Percentiles rank a stretch among this genome's conserved stretches.
These are phyloP conservation scores for Paraplagusia blochii DNA, from an alignment of 2,113 vertebrate genomes.

Conservation along the genomic window DNA sequence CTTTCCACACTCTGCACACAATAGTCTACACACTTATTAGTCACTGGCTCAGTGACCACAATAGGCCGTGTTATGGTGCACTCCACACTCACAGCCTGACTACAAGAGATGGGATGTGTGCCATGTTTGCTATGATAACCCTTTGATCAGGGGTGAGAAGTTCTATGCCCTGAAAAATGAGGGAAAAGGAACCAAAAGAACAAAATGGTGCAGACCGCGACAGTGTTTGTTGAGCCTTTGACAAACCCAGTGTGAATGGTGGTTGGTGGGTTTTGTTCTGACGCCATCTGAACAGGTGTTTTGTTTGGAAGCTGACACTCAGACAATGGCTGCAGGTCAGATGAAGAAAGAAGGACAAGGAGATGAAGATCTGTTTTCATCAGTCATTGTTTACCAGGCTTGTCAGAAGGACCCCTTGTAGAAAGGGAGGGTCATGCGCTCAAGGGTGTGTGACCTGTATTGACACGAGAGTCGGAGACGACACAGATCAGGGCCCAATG, in stretches of 20 bases:
- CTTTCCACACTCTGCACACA: slow-evolving; percentile 27
- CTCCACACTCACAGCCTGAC: slow-evolving; percentile 10
- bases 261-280: slow-evolving; percentile 65
- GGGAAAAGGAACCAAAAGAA: slow-evolving; percentile 5
- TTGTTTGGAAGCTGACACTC: slow-evolving; percentile 64
- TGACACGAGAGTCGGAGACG: slow-evolving; percentile 24
- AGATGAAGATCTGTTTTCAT: background rate
- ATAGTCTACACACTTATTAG: slow-evolving; percentile 76
- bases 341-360: slow-evolving; percentile 2
- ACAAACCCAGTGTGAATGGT: slow-evolving; percentile 62
- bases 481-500: background rate
- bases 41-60: slow-evolving; percentile 61
- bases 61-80: slow-evolving; percentile 62
- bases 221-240: slow-evolving; percentile 53
- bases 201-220: slow-evolving; percentile 12
- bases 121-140: slow-evolving; percentile 66
- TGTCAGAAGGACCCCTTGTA: slow-evolving; percentile 49
- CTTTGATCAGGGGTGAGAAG: slow-evolving; percentile 69
- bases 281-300: slow-evolving; percentile 54
- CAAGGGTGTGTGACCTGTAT: slow-evolving; percentile 50
- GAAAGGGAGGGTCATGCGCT: slow-evolving; percentile 58
- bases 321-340: slow-evolving; percentile 58
- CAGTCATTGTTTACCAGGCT: slow-evolving; percentile 41
- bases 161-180: slow-evolving; percentile 39
- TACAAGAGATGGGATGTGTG: slow-evolving; percentile 30